Base-by-base conservation (phyloP, 1,140 invertebrate genomes). In the Cherax destructor region DNA sequence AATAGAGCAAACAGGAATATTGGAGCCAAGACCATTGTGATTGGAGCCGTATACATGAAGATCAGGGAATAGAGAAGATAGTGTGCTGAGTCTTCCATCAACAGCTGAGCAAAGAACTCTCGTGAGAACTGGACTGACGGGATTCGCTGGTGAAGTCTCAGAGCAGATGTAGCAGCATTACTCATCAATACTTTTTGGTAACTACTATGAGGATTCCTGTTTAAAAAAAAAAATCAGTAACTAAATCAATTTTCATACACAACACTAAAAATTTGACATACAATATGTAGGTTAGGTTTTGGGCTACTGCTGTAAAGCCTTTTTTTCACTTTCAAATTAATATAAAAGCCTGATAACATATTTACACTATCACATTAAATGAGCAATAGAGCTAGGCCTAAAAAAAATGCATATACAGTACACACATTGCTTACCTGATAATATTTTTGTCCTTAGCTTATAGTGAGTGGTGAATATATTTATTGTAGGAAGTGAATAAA, bases 1-100 rank as follows among this genome's bases (percentile, higher is more conserved):
- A 99, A 96, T 18, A 99, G 94, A 6, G 98, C 98, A 95, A 99
- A 99, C 77, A 99, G 95, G 93, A 97, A 96, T 86, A 99, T 96
- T 52, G 99, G 98, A 74, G 97, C 95, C 80, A 99, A 94, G n/a
- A 97, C 97, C 95, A 99, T 97, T 97, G 98, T 96, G 80, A 98
- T 96, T 50, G 98, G 98, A 84, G 97, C 95, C 61, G 97, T 97
- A 94, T 97, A 98, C 92, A 99, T 95, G 94, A 99, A 99, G 93
- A 99, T 98, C 79, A 99, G 94, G 16, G 98, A 98, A 95, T 97
- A 99, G 94, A 99, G 96, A 84, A 99, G 95, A 94, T 99, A 99
- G 94, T 99, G 99, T 93, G 97, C 98, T 88, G 98, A 99, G 95
- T 99, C 99, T 95, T 99, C 99, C 74, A 96, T 93, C 92, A 99